Conservation (phyloP, 2,797 vertebrate genomes). For the Sebastes itinus region DNA sequence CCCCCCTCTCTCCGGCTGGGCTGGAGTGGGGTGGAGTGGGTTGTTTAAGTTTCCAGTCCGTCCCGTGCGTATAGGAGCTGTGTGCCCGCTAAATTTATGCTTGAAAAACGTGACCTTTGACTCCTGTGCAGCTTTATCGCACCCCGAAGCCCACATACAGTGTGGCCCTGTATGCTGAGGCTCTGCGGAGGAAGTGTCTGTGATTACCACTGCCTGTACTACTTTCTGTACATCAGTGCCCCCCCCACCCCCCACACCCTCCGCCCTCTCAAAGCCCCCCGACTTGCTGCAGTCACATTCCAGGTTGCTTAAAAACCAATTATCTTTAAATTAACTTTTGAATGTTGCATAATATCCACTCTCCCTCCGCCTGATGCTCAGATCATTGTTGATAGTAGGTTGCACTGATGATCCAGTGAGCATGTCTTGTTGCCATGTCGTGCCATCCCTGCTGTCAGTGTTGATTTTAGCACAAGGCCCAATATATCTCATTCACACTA, state of each 20-base stretch:
- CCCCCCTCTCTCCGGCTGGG: constrained; percentile 10
- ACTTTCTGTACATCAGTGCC: constrained; percentile 58
- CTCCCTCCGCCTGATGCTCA: neutral
- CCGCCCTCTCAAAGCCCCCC: constrained; percentile 2
- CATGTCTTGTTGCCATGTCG: constrained; percentile 28
- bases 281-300: constrained; percentile 42
- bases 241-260: neutral
- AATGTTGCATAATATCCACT: neutral
- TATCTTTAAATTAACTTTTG: constrained; percentile 6
- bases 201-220: constrained; percentile 70
- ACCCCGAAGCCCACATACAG: constrained; percentile 79
- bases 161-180: constrained; percentile 71
- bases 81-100: constrained; percentile 81
- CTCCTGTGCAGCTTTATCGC: constrained; percentile 78
- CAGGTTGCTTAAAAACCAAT: constrained; percentile 14
- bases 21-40: constrained; percentile 40
- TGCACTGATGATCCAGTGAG: constrained; percentile 33
- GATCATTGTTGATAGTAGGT: neutral
- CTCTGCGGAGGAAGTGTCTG: constrained; percentile 73
- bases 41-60: constrained; percentile 78
- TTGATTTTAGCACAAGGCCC: constrained; percentile 42
- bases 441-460: constrained; percentile 53
- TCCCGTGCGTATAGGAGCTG: constrained; percentile 61
- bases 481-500: constrained; percentile 26
- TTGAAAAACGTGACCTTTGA: constrained; percentile 84